Conservation (phyloP, 2,888 invertebrate species). For the Melinaea menophilus region DNA sequence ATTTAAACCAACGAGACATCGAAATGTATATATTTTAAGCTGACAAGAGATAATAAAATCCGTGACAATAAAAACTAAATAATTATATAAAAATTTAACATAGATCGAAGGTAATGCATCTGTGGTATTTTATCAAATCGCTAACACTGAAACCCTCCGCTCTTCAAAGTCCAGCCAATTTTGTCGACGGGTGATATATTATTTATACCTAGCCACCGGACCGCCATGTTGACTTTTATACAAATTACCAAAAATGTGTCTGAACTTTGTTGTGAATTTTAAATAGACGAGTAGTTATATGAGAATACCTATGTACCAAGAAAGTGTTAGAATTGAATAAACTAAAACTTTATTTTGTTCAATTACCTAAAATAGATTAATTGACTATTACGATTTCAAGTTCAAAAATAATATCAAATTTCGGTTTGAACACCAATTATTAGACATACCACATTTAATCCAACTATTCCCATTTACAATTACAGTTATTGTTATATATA, state of each 20-base stretch:
- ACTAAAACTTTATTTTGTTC: too few species aligned
- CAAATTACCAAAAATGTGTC: conserved; percentile 10
- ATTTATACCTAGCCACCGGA: conserved; percentile 10
- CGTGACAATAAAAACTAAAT: too few species aligned
- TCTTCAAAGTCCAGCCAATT: conserved; percentile 8
- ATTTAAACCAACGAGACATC: too few species aligned
- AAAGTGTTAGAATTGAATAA: too few species aligned
- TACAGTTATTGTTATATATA: conserved; percentile 4
- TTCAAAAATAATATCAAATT: too few species aligned
- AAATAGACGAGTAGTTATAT: background rate
- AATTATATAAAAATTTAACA: background rate
- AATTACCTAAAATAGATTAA: too few species aligned
- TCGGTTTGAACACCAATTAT: too few species aligned
- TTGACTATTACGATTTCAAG: too few species aligned
- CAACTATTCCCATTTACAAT: conserved; percentile 2
- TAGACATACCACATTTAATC: background rate
- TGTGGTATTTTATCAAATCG: background rate
- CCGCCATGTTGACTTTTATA: conserved; percentile 9
- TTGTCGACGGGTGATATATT: conserved; percentile 9
- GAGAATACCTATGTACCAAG: too few species aligned
- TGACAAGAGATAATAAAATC: too few species aligned
- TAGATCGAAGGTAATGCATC: background rate
- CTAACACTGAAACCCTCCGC: background rate
- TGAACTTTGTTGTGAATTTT: background rate
- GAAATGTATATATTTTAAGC: too few species aligned